Base-by-base conservation (phyloP, 2,797 vertebrate species). In the Argentina silus region DNA sequence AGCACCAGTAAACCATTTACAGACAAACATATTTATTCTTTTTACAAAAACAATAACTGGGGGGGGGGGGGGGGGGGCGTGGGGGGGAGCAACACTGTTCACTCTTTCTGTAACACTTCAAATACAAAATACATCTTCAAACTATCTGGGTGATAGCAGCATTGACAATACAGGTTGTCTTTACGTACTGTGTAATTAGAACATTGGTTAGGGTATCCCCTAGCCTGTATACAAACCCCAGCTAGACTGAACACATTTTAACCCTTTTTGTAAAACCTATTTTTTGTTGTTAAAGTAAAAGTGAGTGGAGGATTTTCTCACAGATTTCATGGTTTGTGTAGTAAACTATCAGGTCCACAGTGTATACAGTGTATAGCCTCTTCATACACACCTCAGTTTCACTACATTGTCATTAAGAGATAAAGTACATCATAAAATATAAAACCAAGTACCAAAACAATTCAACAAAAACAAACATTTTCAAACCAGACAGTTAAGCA, bases 21-120 rank as follows among this genome's bases (percentile, higher is more conserved):
- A 73, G 50, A 71, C 10, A 61, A 67, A 61, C 42, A 10, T 69
- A 6, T 72, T 11, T 55, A 43, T 67, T 72, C 8, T 59, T 56
- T 47, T 60, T 64, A 61, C 19, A 19, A 67, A 21, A 47, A 43
- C 12, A 19, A 15, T 47, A 12, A 19, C 42, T 17, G 21, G 14
- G 12, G 14, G 12, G 7, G 6, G 21, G 21, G n/a, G 21, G 14
- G 12, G 14, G 12, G 7, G 6, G 21, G 21, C n/a, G n/a, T n/a
- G 14, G 12, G 14, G 12, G 7, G 6, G 21, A 10, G 8, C 10
- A 9, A 36, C 27, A 4, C 1, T 4, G 27, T 36, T 36, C 27
- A 36, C 27, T 36, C 27, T 1, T 36, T 36, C 27, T 36, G 27
- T 36, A 36, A 36, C 27, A 36, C 27, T 36, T 36, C 27, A 36